phyloP scores from a whole-genome alignment of 2,113 vertebrate species.

The Thamnaconus septentrionalis region DNA sequence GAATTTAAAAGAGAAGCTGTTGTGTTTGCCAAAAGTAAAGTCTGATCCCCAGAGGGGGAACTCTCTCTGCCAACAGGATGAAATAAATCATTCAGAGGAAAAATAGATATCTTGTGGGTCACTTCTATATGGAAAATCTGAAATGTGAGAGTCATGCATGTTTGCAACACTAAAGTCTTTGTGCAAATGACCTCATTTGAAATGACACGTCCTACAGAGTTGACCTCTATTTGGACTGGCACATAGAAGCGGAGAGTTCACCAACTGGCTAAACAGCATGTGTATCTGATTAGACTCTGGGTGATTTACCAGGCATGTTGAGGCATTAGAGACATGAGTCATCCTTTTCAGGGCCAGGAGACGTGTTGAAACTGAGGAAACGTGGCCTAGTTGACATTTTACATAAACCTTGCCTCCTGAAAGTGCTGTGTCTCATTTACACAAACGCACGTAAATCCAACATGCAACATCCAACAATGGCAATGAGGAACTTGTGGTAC shows the following conservation, averaged over 20 bases:
- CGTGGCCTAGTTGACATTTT: neutral
- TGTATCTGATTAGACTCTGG: constrained; percentile 22
- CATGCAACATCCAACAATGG: too few relatives aligned
- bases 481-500: too few relatives aligned
- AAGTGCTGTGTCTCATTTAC: constrained; percentile 4
- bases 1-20: too few relatives aligned
- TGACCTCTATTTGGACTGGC: neutral
- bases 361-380: constrained; percentile 4
- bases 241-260: neutral
- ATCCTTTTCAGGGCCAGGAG: constrained; percentile 10
- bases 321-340: constrained; percentile 33
- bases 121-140: too few relatives aligned
- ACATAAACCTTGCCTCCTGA: neutral
- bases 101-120: too few relatives aligned
- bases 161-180: too few relatives aligned
- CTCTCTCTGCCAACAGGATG: neutral
- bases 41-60: neutral
- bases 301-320: neutral
- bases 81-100: neutral
- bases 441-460: neutral
- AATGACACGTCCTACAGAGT: neutral
- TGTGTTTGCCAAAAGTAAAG: neutral
- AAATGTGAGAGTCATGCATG: too few relatives aligned
- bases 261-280: neutral
- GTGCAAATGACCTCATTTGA: neutral